Base-by-base conservation (phyloP, 1,140 invertebrate genomes). In the Lepidotrigona ventralis region DNA sequence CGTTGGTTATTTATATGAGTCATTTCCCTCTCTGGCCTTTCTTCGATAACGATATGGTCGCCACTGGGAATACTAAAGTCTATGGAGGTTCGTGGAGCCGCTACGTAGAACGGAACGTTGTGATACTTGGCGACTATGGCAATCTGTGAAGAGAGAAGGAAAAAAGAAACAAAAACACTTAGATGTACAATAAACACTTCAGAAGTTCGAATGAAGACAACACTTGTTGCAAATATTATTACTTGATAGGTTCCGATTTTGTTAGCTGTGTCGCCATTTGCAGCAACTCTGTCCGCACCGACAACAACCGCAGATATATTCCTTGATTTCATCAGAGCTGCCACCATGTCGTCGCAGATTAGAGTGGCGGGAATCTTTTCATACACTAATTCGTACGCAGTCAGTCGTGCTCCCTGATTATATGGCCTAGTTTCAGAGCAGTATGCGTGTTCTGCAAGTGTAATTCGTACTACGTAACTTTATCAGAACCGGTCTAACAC, bases 261-360 rank as follows among this genome's bases (percentile, higher is more conserved):
- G 93, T 99, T 99, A 1, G 99, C 99, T 4, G 99, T 99, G 93
- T 99, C 99, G 4, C 99, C 99, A 95, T 99, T 99, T 2, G 96
- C 96, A 23, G 97, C 98, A 89, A 97, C 97, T 91, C 98, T 95
- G 93, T 99, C 98, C 51, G 98, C 98, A 39, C 98, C 98, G 60
- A 98, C 97, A 68, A 98, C 96, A 23, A 98, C 97, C 6, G 97
- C 97, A 29, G 95, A 95, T 79, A 98, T 96, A 84, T 96, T 96
- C 89, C 96, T 96, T n/a, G 95, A 95, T 90, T 97, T 96, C 97
- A 99, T 98, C 21, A 99, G 94, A 26, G 97, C 96, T 54, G 98
- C 97, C 2, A 98, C 99, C 97, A 99, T 99, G 91, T 97, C 98
- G 91, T 99, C 99, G 91, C 98, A 98, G 82, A 99, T 97, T 11